Conservation (phyloP, 1,140 invertebrate species). For the Ceratina australensis region DNA sequence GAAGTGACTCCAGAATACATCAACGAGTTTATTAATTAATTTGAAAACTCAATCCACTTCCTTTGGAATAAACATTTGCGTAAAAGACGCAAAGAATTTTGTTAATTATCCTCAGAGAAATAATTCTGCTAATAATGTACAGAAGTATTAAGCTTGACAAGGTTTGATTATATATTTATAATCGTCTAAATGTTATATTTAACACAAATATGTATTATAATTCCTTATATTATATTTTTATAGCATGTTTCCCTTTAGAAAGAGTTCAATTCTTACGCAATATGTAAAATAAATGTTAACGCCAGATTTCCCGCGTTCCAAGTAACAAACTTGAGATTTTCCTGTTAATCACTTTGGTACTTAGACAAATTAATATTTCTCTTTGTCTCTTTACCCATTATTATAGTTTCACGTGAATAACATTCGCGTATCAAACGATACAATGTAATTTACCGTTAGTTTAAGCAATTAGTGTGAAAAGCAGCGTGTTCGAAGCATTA, state of each 20-base stretch:
- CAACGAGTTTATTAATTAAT: constrained; percentile 17
- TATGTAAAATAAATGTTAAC: constrained; percentile 35
- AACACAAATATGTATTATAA: constrained; percentile 27
- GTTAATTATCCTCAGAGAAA: constrained; percentile 9
- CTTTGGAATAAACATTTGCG: not conserved
- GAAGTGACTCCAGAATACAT: not conserved
- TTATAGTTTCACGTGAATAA: not conserved
- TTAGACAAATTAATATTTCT: not conserved
- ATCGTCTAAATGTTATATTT: constrained; percentile 19
- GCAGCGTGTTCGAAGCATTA: not conserved
- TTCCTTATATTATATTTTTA: constrained; percentile 65
- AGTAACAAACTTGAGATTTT: constrained; percentile 1
- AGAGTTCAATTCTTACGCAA: constrained; percentile 25
- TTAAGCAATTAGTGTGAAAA: not conserved
- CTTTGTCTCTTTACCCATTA: not conserved
- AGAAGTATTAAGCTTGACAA: constrained; percentile 22
- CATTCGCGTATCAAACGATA: not conserved
- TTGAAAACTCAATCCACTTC: not conserved
- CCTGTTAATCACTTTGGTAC: constrained; percentile 36
- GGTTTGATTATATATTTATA: constrained; percentile 21
- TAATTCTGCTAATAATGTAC: constrained; percentile 52
- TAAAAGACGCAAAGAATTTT: not conserved
- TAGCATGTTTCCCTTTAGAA: constrained; percentile 40
- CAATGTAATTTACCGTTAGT: not conserved
- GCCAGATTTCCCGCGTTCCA: not conserved